Percentiles rank a stretch among this genome's conserved stretches.
These are phyloP conservation scores for Tinea semifulvella DNA, from an alignment of 2,888 invertebrate species.

Conservation along the genomic window DNA sequence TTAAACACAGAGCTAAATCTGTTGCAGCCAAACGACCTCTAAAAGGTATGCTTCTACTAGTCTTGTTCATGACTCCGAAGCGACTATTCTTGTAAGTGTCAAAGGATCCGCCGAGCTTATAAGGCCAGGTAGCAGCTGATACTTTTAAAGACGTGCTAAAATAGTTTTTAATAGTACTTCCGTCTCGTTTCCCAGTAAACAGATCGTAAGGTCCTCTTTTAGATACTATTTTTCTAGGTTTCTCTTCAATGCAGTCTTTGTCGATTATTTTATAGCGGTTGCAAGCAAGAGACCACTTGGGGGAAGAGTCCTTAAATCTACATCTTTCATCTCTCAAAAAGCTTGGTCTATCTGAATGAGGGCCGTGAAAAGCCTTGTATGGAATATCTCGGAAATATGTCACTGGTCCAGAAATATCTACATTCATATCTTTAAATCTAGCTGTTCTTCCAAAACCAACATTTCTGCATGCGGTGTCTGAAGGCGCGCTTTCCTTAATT, in stretches of 20 bases:
- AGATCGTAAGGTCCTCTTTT: slow-evolving; percentile 49
- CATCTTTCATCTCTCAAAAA: slow-evolving; percentile 47
- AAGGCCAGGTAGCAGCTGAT: slow-evolving; percentile 44
- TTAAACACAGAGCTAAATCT: slow-evolving; percentile 55
- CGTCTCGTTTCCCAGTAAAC: slow-evolving; percentile 59
- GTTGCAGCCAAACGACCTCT: slow-evolving; percentile 53
- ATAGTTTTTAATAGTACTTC: slow-evolving; percentile 59
- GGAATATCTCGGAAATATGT: slow-evolving; percentile 39
- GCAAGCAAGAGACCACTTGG: slow-evolving; percentile 44
- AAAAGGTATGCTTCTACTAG: slow-evolving; percentile 36
- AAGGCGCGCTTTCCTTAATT: slow-evolving; percentile 24
- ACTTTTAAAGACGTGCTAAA: slow-evolving; percentile 39
- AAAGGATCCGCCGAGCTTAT: slow-evolving; percentile 34
- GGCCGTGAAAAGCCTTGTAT: slow-evolving; percentile 39
- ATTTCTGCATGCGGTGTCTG: slow-evolving; percentile 37
- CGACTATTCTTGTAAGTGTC: slow-evolving; percentile 38
- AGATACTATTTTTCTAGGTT: slow-evolving; percentile 43
- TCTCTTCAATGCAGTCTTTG: slow-evolving; percentile 39
- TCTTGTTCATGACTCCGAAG: slow-evolving; percentile 49
- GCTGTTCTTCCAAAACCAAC: slow-evolving; percentile 42
- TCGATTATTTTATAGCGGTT: slow-evolving; percentile 47
- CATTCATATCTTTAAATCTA: slow-evolving; percentile 26
- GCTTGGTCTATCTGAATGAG: slow-evolving; percentile 38
- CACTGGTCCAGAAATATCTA: slow-evolving; percentile 39
- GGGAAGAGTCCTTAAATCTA: slow-evolving; percentile 36